Evolutionary conservation across 2,113 vertebrate species (phyloP), one percentile per base, ranked within the genome.

Genomic region (rabbit (Oryctolagus cuniculus)): DNA sequence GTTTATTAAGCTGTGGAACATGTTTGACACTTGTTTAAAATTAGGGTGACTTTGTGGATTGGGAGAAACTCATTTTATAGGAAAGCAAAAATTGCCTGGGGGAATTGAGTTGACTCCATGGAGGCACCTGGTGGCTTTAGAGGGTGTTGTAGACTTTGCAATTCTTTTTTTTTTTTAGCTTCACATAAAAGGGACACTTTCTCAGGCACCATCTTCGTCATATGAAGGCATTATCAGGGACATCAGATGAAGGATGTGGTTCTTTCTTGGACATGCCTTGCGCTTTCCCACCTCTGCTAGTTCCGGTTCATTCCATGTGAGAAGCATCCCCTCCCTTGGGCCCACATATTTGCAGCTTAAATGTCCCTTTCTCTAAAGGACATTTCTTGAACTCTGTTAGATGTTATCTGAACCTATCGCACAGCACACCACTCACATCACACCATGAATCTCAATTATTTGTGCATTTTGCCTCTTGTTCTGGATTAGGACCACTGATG

Each of bases 331-430:
- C 13, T 86, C 36, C 29, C 21, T 88, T 3, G 77, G 53, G 73
- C 29, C 29, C 19, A 24, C 10, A 31, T 51, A n/a, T 66, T 61
- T 27, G 29, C 21, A 38, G 29, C 31, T 73, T 89, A 49, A 89
- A 36, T 53, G 51, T 15, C 8, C 19, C 55, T 91, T 93, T 31
- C 53, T 92, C 66, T 63, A 16, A 3, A 31, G 75, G 34, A 15
- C 36, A 51, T 87, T 81, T 91, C 87, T 73, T 29, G 10, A 55
- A 64, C 34, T 70, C 58, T 3, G 7, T n/a, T 58, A n/a, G 72
- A 22, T 66, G 51, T 87, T 96, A 79, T 63, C 63, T 91, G 88
- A 58, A 53, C 34, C 80, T 91, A 51, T 95, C 36, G 72, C 82
- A 44, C 4, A 91, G 51, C 29, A n/a, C 36, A 19, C 55, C 19